phyloP scores from a whole-genome alignment of 2,888 invertebrate species.

The Baronia brevicornis region DNA sequence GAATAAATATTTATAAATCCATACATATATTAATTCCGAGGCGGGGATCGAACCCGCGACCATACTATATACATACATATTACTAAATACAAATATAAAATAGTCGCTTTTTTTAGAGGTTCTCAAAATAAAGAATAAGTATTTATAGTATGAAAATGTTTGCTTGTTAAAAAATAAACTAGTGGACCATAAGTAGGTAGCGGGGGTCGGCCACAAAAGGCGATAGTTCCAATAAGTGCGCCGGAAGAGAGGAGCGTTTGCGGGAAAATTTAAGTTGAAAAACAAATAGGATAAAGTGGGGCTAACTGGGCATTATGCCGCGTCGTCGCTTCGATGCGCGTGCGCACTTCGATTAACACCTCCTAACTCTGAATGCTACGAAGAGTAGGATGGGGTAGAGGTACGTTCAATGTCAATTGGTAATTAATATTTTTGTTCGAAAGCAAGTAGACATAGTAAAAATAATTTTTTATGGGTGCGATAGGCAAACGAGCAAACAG shows the following conservation, averaged over 20 bases:
- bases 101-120: too few relatives aligned
- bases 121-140: too few relatives aligned
- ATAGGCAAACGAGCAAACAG: too few relatives aligned
- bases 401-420: constrained; percentile 12
- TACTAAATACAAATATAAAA: too few relatives aligned
- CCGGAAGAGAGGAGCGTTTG: constrained; percentile 63
- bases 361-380: constrained; percentile 23
- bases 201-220: constrained; percentile 48
- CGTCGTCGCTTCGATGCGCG: constrained; percentile 35
- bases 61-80: too few relatives aligned
- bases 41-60: too few relatives aligned
- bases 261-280: constrained; percentile 58
- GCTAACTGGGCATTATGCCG: constrained; percentile 49
- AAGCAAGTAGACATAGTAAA: too few relatives aligned
- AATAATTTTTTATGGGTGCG: too few relatives aligned
- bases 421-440: too few relatives aligned
- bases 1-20: too few relatives aligned
- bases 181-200: constrained; percentile 36
- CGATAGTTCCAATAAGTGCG: constrained; percentile 59
- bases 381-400: constrained; percentile 32
- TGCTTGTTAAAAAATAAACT: constrained; percentile 23
- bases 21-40: too few relatives aligned
- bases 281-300: constrained; percentile 63
- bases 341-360: constrained; percentile 61
- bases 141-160: too few relatives aligned